Evolutionary conservation across 2,113 vertebrate species (phyloP).

Genomic region (Casuarius casuarius): DNA sequence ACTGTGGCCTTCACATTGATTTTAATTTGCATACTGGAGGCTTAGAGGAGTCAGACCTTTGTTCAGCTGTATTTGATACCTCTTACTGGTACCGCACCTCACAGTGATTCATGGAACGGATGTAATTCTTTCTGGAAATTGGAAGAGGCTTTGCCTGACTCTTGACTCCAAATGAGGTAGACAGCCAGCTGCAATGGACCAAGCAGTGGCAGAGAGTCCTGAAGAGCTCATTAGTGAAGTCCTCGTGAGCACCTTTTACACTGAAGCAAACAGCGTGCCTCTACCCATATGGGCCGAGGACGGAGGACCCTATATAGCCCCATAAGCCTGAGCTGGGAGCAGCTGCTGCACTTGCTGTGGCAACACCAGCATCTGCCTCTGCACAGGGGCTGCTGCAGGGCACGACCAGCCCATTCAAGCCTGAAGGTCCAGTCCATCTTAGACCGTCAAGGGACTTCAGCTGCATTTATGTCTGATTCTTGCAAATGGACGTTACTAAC

Average conservation of each 20-base stretch:
- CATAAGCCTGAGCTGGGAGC: neutral
- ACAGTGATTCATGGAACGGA: neutral
- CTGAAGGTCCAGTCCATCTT: conserved; percentile 11
- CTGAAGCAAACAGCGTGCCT: neutral
- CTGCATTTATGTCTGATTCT: conserved; percentile 40
- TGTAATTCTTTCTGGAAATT: neutral
- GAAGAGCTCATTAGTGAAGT: neutral
- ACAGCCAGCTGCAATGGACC: neutral
- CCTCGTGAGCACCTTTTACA: neutral
- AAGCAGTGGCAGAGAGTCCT: neutral
- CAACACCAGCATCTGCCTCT: neutral
- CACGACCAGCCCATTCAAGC: conserved; percentile 14
- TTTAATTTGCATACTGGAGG: neutral
- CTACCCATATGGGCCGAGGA: neutral
- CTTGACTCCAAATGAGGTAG: neutral
- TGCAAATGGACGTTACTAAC: conserved; percentile 38
- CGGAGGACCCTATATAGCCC: neutral
- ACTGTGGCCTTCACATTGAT: neutral
- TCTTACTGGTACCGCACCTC: neutral
- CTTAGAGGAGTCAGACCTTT: neutral
- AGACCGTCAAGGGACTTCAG: neutral
- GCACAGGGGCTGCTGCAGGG: neutral
- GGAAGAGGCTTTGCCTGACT: neutral
- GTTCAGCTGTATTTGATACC: neutral
- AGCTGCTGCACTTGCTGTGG: neutral